phyloP scores from a whole-genome alignment of 2,888 invertebrate genomes.

The Tiliacea citrago region DNA sequence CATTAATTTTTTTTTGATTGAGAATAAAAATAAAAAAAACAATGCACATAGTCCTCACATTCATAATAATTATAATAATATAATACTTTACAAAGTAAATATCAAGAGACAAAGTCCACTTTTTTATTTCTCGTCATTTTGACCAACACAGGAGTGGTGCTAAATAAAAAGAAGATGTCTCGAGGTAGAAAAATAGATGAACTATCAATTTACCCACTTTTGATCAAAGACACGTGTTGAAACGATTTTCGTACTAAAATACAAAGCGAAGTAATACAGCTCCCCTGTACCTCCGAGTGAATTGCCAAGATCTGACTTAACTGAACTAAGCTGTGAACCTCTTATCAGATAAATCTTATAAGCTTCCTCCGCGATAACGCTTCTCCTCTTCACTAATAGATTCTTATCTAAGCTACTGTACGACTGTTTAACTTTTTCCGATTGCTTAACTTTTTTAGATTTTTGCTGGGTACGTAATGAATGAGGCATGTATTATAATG shows the following conservation, averaged over 20 bases:
- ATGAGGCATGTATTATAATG: background rate
- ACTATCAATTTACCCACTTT: background rate
- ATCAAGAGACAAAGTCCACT: background rate
- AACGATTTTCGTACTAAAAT: constrained; percentile 3
- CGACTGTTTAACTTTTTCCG: background rate
- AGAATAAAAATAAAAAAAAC: too few relatives aligned
- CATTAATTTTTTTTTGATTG: too few relatives aligned
- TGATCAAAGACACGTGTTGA: constrained; percentile 8
- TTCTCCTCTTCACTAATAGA: constrained; percentile 35
- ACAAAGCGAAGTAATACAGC: constrained; percentile 9
- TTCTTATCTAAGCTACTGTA: constrained; percentile 19
- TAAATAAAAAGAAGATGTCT: too few relatives aligned
- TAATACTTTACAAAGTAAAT: too few relatives aligned
- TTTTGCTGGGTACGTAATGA: background rate
- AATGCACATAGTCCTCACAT: too few relatives aligned
- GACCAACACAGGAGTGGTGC: too few relatives aligned
- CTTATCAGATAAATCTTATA: constrained; percentile 49
- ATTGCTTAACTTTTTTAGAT: background rate
- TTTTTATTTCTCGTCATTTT: too few relatives aligned
- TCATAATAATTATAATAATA: too few relatives aligned
- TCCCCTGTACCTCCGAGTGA: constrained; percentile 14
- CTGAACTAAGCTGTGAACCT: constrained; percentile 18
- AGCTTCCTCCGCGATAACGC: constrained; percentile 39
- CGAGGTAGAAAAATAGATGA: background rate
- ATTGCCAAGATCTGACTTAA: constrained; percentile 50